A percentile compares a stretch with the other conserved stretches of the same genome.
Evolutionary conservation across 2,888 invertebrate genomes (phyloP).

Genomic region (Calameuta idolon): DNA sequence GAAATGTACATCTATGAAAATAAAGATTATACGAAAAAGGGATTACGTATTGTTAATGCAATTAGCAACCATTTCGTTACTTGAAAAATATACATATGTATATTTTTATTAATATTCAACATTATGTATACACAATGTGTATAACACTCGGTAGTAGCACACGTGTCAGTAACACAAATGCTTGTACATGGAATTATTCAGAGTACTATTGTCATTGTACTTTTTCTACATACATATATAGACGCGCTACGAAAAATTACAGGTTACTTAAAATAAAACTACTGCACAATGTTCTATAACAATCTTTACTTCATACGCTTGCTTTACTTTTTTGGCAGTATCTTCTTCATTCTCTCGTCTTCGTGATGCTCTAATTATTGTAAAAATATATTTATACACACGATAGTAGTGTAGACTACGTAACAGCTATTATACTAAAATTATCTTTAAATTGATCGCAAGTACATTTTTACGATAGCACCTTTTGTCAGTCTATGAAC

Average conservation of each 20-base stretch:
- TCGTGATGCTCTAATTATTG: neutral
- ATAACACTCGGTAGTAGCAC: neutral
- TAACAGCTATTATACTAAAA: neutral
- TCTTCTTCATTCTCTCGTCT: neutral
- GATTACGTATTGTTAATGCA: neutral
- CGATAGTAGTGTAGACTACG: neutral
- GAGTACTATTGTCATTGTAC: neutral
- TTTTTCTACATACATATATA: neutral
- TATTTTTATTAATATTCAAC: neutral
- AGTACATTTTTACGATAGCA: neutral
- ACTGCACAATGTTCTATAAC: neutral
- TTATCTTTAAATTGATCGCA: neutral
- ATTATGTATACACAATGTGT: neutral
- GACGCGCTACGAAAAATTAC: neutral
- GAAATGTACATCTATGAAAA: slow-evolving; percentile 34
- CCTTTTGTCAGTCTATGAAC: neutral
- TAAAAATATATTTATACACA: neutral
- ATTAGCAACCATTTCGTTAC: neutral
- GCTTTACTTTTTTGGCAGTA: neutral
- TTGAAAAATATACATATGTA: neutral
- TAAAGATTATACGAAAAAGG: neutral
- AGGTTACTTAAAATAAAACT: neutral
- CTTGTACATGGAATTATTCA: neutral
- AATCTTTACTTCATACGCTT: neutral
- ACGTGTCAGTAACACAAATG: neutral